Conservation (phyloP, 2,113 vertebrate species). For the Larimichthys polyactis region DNA sequence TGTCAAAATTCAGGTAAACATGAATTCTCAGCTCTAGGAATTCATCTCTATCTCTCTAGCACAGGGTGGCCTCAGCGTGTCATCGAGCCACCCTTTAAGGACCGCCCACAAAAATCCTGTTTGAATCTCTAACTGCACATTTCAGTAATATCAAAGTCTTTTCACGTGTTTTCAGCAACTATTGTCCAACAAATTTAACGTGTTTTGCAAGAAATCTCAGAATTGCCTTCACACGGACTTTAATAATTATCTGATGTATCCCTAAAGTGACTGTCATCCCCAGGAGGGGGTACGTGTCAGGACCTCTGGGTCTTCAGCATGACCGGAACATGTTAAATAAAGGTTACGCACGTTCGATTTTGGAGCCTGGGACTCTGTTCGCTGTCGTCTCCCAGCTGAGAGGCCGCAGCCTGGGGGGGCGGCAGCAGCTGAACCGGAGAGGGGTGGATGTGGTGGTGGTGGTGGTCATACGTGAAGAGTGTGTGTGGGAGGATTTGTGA, state of each 20-base stretch:
- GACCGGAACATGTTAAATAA: not conserved
- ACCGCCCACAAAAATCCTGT: too few species aligned
- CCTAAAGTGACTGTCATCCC: not conserved
- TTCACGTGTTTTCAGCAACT: too few species aligned
- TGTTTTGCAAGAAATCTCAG: too few species aligned
- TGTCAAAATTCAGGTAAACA: too few species aligned
- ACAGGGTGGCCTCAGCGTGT: too few species aligned
- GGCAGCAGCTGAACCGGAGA: not conserved
- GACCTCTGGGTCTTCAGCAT: not conserved
- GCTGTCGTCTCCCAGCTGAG: conserved; percentile 8
- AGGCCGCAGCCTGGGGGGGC: not conserved
- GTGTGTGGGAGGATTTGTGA: conserved; percentile 29
- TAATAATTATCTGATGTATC: not conserved
- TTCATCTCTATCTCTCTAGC: too few species aligned
- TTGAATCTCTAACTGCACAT: too few species aligned
- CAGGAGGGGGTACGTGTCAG: not conserved
- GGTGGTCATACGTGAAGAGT: conserved; percentile 8
- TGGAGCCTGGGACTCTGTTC: conserved; percentile 1
- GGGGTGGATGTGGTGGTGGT: not conserved
- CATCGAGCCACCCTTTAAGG: too few species aligned
- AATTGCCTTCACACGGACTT: not conserved
- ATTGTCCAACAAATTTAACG: too few species aligned
- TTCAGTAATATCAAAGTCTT: too few species aligned
- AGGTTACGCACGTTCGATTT: not conserved
- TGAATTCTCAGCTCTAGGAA: too few species aligned